phyloP scores from a whole-genome alignment of 2,797 vertebrate species.

The Basileuterus tristriatus region DNA sequence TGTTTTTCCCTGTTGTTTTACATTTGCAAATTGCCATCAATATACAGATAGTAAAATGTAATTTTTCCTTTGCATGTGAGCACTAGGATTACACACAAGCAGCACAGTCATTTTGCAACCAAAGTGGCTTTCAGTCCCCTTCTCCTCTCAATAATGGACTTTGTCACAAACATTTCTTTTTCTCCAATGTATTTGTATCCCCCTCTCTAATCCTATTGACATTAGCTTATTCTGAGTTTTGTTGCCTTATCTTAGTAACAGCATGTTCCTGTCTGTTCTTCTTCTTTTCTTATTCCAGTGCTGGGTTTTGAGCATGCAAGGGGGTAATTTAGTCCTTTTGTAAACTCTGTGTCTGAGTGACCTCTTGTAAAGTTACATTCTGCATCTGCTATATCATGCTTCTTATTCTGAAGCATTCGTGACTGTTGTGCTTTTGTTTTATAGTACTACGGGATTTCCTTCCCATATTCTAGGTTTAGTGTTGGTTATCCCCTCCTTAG shows the following conservation, averaged over 20 bases:
- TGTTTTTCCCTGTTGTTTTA: not conserved
- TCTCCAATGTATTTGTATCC: not conserved
- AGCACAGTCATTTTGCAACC: not conserved
- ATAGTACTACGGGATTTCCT: not conserved
- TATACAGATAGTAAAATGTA: not conserved
- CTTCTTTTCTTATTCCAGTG: conserved; percentile 31
- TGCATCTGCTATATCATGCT: not conserved
- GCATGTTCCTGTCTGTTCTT: not conserved
- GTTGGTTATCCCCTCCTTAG: not conserved
- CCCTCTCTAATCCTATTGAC: conserved; percentile 22
- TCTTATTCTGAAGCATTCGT: not conserved
- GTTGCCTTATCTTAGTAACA: conserved; percentile 41
- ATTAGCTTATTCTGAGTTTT: conserved; percentile 25
- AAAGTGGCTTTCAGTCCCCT: not conserved
- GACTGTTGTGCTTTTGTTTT: not conserved
- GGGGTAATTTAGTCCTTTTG: not conserved
- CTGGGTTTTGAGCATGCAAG: not conserved
- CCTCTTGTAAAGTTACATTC: not conserved
- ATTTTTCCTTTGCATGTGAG: not conserved
- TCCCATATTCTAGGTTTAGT: not conserved
- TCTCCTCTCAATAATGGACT: not conserved
- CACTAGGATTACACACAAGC: not conserved
- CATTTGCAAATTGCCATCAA: not conserved
- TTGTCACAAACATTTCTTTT: conserved; percentile 29
- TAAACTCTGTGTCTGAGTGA: not conserved